Evolutionary conservation across 2,888 invertebrate genomes (phyloP).

Genomic region (Fragum fragum): DNA sequence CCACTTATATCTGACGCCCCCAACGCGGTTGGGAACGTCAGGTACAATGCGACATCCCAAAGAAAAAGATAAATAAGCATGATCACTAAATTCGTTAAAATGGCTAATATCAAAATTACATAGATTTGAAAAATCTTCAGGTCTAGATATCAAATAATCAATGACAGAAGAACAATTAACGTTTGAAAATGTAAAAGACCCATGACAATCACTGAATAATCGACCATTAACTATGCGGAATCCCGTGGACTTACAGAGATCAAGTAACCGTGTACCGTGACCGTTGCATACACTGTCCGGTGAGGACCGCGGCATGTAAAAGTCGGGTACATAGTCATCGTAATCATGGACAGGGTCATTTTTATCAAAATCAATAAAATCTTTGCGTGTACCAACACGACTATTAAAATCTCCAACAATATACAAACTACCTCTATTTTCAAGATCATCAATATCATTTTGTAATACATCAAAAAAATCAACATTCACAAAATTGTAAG

Average conservation of each 20-base stretch:
- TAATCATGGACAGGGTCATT: not conserved
- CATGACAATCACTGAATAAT: not conserved
- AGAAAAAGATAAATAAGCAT: constrained; percentile 1
- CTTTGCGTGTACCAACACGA: constrained; percentile 30
- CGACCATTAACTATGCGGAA: constrained; percentile 36
- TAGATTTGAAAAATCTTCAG: not conserved
- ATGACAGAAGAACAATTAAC: not conserved
- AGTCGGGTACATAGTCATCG: constrained; percentile 20
- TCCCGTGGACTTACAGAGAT: constrained; percentile 34
- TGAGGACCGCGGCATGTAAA: constrained; percentile 18
- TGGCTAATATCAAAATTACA: not conserved
- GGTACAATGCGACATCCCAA: not conserved
- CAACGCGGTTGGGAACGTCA: not conserved
- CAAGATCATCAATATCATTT: constrained; percentile 28
- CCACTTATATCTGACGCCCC: not conserved
- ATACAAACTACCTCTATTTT: constrained; percentile 32
- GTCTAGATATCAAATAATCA: constrained; percentile 17
- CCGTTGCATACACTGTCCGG: constrained; percentile 15
- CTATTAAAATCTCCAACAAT: constrained; percentile 48
- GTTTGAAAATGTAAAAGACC: constrained; percentile 5
- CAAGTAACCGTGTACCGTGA: constrained; percentile 12
- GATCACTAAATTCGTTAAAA: constrained; percentile 17
- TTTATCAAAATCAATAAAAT: constrained; percentile 22
- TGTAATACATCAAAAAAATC: constrained; percentile 45
- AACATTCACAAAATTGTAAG: constrained; percentile 33